Evolutionary conservation across 2,888 invertebrate genomes (phyloP).

Genomic region (Malacosoma neustria): DNA sequence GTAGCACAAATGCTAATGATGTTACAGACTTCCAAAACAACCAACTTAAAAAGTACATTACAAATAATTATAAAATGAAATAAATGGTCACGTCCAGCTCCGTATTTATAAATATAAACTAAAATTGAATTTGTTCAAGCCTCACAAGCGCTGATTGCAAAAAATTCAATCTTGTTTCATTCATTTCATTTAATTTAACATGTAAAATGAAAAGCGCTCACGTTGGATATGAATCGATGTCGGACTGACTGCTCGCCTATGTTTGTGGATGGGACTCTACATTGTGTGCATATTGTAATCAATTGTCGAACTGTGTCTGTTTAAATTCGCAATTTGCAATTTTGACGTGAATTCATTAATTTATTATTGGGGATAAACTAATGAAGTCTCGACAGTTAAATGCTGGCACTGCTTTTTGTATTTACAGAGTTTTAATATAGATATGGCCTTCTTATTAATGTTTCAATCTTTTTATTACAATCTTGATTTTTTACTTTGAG

Average conservation of each 20-base stretch:
- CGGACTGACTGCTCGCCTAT: conserved; percentile 62
- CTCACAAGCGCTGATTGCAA: conserved; percentile 65
- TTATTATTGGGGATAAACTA: conserved; percentile 22
- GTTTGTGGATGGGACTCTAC: conserved; percentile 62
- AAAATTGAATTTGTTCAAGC: conserved; percentile 36
- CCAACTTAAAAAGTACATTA: too few species aligned
- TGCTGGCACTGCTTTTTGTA: too few species aligned
- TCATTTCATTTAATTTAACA: conserved; percentile 75
- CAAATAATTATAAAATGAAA: too few species aligned
- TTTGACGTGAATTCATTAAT: conserved; percentile 61
- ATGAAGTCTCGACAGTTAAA: too few species aligned
- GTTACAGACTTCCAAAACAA: too few species aligned
- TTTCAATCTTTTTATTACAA: too few species aligned
- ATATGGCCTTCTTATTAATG: too few species aligned
- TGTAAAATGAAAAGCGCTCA: conserved; percentile 70
- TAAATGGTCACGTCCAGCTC: background rate
- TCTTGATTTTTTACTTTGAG: too few species aligned
- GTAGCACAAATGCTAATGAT: background rate
- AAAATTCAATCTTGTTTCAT: conserved; percentile 75
- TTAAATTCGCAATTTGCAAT: conserved; percentile 66
- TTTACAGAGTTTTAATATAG: too few species aligned
- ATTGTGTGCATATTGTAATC: conserved; percentile 71
- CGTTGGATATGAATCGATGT: conserved; percentile 68
- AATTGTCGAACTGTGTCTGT: conserved; percentile 67
- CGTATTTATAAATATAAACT: conserved; percentile 4